Evolutionary conservation across 2,888 invertebrate species (phyloP).

Genomic region (Diadegma fenestrale): DNA sequence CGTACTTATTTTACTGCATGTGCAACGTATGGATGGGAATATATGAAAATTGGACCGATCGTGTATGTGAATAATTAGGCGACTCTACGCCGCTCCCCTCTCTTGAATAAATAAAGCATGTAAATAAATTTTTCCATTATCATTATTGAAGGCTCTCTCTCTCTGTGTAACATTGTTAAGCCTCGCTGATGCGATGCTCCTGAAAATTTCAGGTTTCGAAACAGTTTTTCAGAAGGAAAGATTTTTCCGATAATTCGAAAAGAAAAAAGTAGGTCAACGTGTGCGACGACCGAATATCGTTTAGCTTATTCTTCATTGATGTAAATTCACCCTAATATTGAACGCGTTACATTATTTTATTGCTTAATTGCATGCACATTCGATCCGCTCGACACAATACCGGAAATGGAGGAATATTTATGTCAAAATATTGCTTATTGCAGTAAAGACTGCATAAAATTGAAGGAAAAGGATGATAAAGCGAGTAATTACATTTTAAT

Average conservation of each 20-base stretch:
- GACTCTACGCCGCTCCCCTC: not conserved
- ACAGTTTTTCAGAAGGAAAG: not conserved
- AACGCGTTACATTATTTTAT: not conserved
- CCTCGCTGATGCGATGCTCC: conserved; percentile 12
- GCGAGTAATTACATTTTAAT: conserved; percentile 34
- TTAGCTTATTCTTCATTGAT: not conserved
- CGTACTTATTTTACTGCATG: conserved; percentile 12
- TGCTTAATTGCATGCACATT: not conserved
- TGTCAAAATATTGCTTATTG: not conserved
- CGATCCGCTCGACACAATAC: not conserved
- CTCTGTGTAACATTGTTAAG: not conserved
- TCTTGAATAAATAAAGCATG: not conserved
- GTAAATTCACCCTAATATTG: not conserved
- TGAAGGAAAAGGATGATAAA: not conserved
- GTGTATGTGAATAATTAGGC: conserved; percentile 38
- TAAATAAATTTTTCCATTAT: not conserved
- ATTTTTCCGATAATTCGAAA: conserved; percentile 14
- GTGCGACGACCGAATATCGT: not conserved
- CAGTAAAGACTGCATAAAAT: not conserved
- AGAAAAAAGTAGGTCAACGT: conserved; percentile 43
- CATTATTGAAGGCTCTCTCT: not conserved
- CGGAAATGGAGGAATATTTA: not conserved
- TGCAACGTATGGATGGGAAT: conserved; percentile 3
- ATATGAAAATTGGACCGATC: conserved; percentile 30
- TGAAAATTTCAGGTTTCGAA: not conserved